Evolutionary conservation across 2,888 invertebrate genomes (phyloP).

Genomic region (Tinea pellionella): DNA sequence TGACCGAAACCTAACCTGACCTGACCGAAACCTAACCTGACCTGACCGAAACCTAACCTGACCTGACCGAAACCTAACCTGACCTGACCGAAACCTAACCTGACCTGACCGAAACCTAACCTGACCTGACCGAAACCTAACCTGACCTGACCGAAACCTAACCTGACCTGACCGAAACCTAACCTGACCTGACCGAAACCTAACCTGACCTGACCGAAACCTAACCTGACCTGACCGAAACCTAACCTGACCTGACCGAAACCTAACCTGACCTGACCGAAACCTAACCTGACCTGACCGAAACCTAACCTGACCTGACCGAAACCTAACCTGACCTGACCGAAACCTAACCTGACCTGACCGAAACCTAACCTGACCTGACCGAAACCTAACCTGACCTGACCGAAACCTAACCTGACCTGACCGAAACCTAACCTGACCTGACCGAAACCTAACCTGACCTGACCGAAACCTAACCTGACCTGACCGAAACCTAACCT

Average conservation of each 20-base stretch:
- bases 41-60: constrained; percentile 18
- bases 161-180: constrained; percentile 15
- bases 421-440: constrained; percentile 16
- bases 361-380: constrained; percentile 17
- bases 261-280: constrained; percentile 18
- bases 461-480: constrained; percentile 7
- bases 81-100: constrained; percentile 19
- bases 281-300: constrained; percentile 18
- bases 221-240: constrained; percentile 15
- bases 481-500: constrained; percentile 17
- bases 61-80: constrained; percentile 19
- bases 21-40: constrained; percentile 18
- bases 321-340: constrained; percentile 17
- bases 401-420: constrained; percentile 17
- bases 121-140: constrained; percentile 10
- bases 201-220: too few species aligned
- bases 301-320: constrained; percentile 17
- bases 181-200: constrained; percentile 3
- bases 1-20: constrained; percentile 15
- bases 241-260: constrained; percentile 18
- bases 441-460: constrained; percentile 9
- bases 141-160: constrained; percentile 19
- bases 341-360: constrained; percentile 17
- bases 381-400: constrained; percentile 18
- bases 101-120: constrained; percentile 17